A percentile compares a stretch with the other conserved stretches of the same genome.
phyloP scores from a whole-genome alignment of 2,113 vertebrate genomes.

The Maccullochella peelii region DNA sequence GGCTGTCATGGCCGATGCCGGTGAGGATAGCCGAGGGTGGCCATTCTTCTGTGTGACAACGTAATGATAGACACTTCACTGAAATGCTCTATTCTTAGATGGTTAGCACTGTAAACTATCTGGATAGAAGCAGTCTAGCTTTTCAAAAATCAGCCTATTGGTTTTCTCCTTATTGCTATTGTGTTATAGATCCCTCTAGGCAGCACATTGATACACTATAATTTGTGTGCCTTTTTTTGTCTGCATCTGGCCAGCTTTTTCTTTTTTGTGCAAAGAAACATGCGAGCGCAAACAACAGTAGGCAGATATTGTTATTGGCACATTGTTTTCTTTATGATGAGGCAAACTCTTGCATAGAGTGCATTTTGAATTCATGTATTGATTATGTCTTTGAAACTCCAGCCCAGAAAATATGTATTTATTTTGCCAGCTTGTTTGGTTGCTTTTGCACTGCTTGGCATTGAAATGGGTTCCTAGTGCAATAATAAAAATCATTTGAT shows the following conservation, averaged over 20 bases:
- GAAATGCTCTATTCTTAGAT: constrained; percentile 47
- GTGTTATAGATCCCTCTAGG: constrained; percentile 57
- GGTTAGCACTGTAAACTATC: constrained; percentile 55
- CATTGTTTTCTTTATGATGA: constrained; percentile 52
- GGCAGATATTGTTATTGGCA: constrained; percentile 52
- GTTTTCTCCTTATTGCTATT: constrained; percentile 61
- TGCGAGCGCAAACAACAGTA: constrained; percentile 20
- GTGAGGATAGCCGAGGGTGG: constrained; percentile 37
- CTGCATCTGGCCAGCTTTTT: constrained; percentile 47
- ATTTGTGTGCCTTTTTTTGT: constrained; percentile 51
- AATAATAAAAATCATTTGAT: constrained; percentile 30
- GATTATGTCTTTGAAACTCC: constrained; percentile 41
- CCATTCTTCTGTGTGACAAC: constrained; percentile 47
- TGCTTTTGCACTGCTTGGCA: constrained; percentile 16
- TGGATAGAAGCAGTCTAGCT: constrained; percentile 34
- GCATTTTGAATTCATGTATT: constrained; percentile 52
- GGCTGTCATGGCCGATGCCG: constrained; percentile 49
- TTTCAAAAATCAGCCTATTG: constrained; percentile 49
- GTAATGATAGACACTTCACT: constrained; percentile 45
- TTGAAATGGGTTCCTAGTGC: not conserved
- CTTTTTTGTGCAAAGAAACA: constrained; percentile 14
- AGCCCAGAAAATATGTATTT: constrained; percentile 35
- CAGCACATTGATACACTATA: constrained; percentile 56
- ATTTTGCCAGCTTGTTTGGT: constrained; percentile 42
- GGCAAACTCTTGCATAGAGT: constrained; percentile 32